A percentile compares a stretch with the other conserved stretches of the same genome.
Evolutionary conservation across 2,888 invertebrate genomes (phyloP).

Genomic region (Hyles lineata): DNA sequence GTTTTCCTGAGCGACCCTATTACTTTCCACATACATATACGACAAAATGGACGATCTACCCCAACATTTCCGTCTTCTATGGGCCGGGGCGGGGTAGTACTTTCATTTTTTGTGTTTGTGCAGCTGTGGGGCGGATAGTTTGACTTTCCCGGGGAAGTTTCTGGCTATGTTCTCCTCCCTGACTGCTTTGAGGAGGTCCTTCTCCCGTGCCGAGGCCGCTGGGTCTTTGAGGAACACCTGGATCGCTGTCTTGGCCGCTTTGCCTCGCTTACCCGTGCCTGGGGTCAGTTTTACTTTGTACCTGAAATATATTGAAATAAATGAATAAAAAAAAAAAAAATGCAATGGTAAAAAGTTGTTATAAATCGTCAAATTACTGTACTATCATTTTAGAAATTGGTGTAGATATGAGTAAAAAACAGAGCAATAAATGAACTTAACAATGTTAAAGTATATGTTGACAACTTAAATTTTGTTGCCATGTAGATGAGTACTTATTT

Average conservation of each 20-base stretch:
- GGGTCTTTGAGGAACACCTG: slow-evolving; percentile 95
- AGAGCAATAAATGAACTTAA: neutral
- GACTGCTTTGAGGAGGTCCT: slow-evolving; percentile 95
- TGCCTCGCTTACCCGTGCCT: slow-evolving; percentile 96
- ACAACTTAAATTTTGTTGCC: no score
- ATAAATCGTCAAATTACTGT: no score
- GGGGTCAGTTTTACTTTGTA: slow-evolving; percentile 98
- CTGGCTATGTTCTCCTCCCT: slow-evolving; percentile 96
- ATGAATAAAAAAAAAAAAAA: no score
- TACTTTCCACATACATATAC: no score
- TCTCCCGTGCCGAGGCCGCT: slow-evolving; percentile 90
- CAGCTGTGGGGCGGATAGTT: slow-evolving; percentile 94
- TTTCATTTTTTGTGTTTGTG: slow-evolving; percentile 87
- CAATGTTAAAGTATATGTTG: no score
- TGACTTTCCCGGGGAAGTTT: slow-evolving; percentile 99
- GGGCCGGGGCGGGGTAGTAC: neutral
- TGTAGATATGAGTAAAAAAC: neutral
- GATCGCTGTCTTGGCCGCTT: slow-evolving; percentile 96
- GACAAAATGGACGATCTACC: no score
- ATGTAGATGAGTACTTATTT: no score
- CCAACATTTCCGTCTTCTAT: neutral
- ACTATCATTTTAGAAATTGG: no score
- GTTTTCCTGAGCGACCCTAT: no score
- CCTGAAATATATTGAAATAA: slow-evolving; percentile 73
- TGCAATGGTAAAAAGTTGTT: no score